Conservation (phyloP, 2,113 vertebrate species). For the Nipponia nippon region DNA sequence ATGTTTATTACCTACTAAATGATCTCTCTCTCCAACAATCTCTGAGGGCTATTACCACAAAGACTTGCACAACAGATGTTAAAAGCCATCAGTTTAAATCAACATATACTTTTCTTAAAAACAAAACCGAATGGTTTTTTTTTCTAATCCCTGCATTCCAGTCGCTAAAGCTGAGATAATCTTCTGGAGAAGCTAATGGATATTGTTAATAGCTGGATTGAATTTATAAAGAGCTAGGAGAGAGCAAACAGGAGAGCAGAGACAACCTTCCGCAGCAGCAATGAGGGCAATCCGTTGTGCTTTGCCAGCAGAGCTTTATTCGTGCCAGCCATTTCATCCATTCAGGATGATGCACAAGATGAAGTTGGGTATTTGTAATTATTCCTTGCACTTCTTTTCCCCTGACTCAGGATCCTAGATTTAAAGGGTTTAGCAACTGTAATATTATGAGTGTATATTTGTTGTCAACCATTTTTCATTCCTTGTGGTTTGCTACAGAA, state of each 20-base stretch:
- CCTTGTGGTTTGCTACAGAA: neutral
- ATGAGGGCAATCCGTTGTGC: neutral
- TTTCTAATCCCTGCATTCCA: constrained; percentile 62
- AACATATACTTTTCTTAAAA: constrained; percentile 67
- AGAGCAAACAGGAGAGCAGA: constrained; percentile 45
- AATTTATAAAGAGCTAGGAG: constrained; percentile 63
- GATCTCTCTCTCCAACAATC: constrained; percentile 46
- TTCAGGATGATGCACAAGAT: neutral
- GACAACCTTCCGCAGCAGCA: constrained; percentile 34
- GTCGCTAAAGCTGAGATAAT: constrained; percentile 62
- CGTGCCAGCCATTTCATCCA: neutral
- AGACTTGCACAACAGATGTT: constrained; percentile 65
- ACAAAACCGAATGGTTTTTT: constrained; percentile 9
- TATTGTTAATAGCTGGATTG: constrained; percentile 58
- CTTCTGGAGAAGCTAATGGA: constrained; percentile 64
- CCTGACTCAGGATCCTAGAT: neutral
- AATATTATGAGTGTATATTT: neutral
- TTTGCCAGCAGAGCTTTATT: neutral
- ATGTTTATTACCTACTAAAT: constrained; percentile 62
- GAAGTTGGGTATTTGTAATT: neutral
- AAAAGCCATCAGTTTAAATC: constrained; percentile 62
- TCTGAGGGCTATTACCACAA: constrained; percentile 55
- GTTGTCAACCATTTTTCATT: neutral
- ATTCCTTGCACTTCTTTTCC: neutral
- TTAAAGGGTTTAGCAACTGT: neutral